phyloP scores from a whole-genome alignment of 2,797 vertebrate genomes.

The Danio tinwini region DNA sequence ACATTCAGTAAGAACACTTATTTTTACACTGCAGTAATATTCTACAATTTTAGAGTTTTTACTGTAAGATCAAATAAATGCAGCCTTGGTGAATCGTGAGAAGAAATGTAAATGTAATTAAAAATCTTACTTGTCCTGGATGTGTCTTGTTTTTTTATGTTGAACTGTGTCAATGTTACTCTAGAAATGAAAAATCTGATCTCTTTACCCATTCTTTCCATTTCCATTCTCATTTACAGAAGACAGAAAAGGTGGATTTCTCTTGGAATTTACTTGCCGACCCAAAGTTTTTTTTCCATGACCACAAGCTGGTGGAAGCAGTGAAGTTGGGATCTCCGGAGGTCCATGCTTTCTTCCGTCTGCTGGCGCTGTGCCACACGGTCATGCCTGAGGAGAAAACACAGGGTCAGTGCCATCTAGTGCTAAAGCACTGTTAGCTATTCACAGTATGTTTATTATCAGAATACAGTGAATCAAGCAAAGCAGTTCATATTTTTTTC shows the following conservation, averaged over 20 bases:
- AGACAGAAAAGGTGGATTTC: conserved; percentile 86
- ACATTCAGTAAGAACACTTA: too few species aligned
- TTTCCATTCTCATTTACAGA: conserved; percentile 73
- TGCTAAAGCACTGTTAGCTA: not conserved
- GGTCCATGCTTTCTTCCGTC: conserved; percentile 84
- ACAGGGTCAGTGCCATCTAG: conserved; percentile 77
- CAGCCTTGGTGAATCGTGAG: too few species aligned
- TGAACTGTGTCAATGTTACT: not conserved
- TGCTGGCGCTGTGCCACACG: conserved; percentile 92
- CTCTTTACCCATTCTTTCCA: not conserved
- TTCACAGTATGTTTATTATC: not conserved
- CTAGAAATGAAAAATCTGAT: too few species aligned
- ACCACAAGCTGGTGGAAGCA: conserved; percentile 83
- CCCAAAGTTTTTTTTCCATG: conserved; percentile 88
- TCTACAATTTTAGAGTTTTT: too few species aligned
- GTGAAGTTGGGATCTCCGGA: conserved; percentile 75
- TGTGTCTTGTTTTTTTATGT: too few species aligned
- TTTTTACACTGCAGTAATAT: too few species aligned
- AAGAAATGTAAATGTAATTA: too few species aligned
- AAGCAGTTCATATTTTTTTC: not conserved
- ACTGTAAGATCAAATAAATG: too few species aligned
- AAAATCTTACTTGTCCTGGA: too few species aligned
- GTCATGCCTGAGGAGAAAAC: conserved; percentile 93
- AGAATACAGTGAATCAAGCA: not conserved
- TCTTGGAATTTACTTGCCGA: conserved; percentile 87